Evolutionary conservation across 2,888 invertebrate species (phyloP), one percentile per base, ranked within the genome.

Genomic region (Willowsia nigromaculata): DNA sequence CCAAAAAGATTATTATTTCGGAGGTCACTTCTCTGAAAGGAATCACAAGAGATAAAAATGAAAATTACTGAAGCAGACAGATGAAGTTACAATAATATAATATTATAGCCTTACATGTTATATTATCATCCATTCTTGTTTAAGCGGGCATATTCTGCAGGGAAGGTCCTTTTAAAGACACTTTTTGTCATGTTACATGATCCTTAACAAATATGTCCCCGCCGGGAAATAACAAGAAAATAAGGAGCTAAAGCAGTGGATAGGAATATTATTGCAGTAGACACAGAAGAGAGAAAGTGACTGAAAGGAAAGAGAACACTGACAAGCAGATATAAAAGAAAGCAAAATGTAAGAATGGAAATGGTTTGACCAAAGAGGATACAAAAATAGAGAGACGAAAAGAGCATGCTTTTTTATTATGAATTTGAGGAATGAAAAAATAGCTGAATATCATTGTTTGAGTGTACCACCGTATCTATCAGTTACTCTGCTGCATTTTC

Each of bases 101-200:
- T n/a, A n/a, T n/a, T n/a, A n/a, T n/a, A 4, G 25, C 25, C 7
- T 25, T 15, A 50, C 50, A 25, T 33, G 33, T 56, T 50, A n/a
- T n/a, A n/a, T 83, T 9, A 5, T 40, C 43, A 53, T 53, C 50
- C 13, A 13, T 47, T 47, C 13, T 15, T 53, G 50, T 53, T 47
- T 53, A 53, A 43, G 18, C 18, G 25, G 33, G n/a, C 37, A 37
- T 25, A 37, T 65, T 68, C 18, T n/a, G 37, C n/a, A 15, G 37
- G 27, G 15, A 22, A 27, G 27, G 50, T 74, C 47, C 47, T 74
- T 71, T 25, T 50, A 74, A 74, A 74, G 74, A 74, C 50, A 47
- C 47, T 74, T 78, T 43, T 85, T 78, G 85, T 78, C 85, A 85
- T 85, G 85, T 85, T 62, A 76, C 59, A 85, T 50, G 59, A 85